Base-by-base conservation (phyloP, 2,888 invertebrate species). In the Mesorhabditis sp. region DNA sequence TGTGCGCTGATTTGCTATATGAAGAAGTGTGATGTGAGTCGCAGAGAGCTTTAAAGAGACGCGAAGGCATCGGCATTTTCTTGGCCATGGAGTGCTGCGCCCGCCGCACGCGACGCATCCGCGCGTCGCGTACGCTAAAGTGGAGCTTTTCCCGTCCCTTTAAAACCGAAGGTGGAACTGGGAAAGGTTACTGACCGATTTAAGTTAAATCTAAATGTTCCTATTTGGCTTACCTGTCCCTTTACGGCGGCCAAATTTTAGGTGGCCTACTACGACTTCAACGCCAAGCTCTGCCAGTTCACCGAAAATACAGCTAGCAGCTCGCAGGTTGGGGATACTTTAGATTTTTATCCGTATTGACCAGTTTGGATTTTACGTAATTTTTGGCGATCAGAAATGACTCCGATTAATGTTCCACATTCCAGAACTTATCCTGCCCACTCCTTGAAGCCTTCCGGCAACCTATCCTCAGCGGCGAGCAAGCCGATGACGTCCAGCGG, bases 21-120 rank as follows among this genome's bases (percentile, higher is more conserved):
- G 58, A 50, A 50, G 58, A 50, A 50, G n/a, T 50, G 58, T 50
- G 58, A 50, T 50, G 58, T 50, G n/a, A 50, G 58, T 28, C 28
- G 2, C n/a, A n/a, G n/a, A n/a, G n/a, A n/a, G n/a, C n/a, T n/a
- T n/a, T n/a, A n/a, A n/a, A n/a, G n/a, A n/a, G n/a, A n/a, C n/a
- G n/a, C n/a, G n/a, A n/a, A n/a, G n/a, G n/a, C n/a, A n/a, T n/a
- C n/a, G n/a, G n/a, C n/a, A n/a, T n/a, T n/a, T n/a, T n/a, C n/a
- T n/a, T n/a, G n/a, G n/a, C n/a, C n/a, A n/a, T n/a, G n/a, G n/a
- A n/a, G n/a, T n/a, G n/a, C n/a, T n/a, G n/a, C n/a, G n/a, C n/a
- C n/a, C n/a, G n/a, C n/a, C n/a, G n/a, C n/a, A n/a, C n/a, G n/a
- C n/a, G n/a, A n/a, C n/a, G n/a, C n/a, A n/a, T n/a, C n/a, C n/a